Conservation (phyloP, 2,888 invertebrate genomes). For the Brachynemurus nebulosus region DNA sequence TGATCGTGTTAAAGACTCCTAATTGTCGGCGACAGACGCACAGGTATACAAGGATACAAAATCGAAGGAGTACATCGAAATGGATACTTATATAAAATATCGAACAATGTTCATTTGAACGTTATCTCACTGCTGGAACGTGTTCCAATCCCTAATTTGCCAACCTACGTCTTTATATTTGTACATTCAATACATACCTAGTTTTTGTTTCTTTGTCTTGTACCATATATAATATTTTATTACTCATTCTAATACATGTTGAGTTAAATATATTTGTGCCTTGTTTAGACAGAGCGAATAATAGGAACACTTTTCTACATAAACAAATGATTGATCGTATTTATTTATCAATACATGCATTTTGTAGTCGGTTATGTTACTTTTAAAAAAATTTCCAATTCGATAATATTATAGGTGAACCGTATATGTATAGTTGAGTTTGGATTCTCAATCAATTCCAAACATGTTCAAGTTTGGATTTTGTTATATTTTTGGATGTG, state of each 20-base stretch:
- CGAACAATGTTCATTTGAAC: neutral
- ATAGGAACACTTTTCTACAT: neutral
- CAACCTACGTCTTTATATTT: conserved; percentile 18
- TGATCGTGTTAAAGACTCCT: conserved; percentile 24
- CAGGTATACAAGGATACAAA: neutral
- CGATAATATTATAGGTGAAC: too few relatives aligned
- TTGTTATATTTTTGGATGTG: too few relatives aligned
- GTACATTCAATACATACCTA: neutral
- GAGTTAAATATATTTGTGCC: too few relatives aligned
- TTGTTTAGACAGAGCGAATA: too few relatives aligned
- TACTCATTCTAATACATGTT: too few relatives aligned
- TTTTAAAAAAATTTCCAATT: conserved; percentile 17
- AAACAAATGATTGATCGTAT: conserved; percentile 25
- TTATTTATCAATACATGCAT: conserved; percentile 26
- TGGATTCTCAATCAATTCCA: too few relatives aligned
- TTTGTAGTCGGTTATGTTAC: conserved; percentile 26
- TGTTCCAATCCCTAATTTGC: conserved; percentile 26
- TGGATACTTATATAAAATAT: neutral
- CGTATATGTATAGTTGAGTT: too few relatives aligned
- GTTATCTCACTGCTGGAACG: conserved; percentile 15
- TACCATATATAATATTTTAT: neutral
- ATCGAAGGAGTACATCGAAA: neutral
- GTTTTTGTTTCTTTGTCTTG: neutral
- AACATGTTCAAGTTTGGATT: too few relatives aligned
- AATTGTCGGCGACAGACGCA: conserved; percentile 24